phyloP scores from a whole-genome alignment of 2,113 vertebrate species.

The Indicator indicator region DNA sequence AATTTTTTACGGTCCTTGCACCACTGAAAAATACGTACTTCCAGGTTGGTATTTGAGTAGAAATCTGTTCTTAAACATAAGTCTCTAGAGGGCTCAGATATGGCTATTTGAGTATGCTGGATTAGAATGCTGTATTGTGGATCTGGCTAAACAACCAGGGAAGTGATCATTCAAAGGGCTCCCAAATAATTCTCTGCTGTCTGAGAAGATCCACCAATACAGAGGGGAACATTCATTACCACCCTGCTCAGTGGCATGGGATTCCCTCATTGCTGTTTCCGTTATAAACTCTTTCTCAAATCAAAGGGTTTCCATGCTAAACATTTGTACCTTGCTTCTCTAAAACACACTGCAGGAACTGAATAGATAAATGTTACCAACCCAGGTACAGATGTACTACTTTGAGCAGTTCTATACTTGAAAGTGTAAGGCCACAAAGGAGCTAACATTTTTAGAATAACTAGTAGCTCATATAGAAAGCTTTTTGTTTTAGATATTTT shows the following conservation, averaged over 20 bases:
- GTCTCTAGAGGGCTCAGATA: background rate
- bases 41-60: background rate
- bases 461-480: background rate
- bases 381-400: background rate
- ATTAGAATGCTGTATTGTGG: background rate
- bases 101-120: background rate
- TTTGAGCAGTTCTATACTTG: background rate
- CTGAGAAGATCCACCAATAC: background rate
- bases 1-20: background rate
- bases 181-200: background rate
- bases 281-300: background rate
- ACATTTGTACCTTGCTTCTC: background rate
- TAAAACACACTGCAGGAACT: background rate
- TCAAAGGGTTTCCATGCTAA: background rate
- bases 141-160: background rate
- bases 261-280: background rate
- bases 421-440: background rate
- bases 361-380: background rate
- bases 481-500: background rate
- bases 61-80: slow-evolving; percentile 27
- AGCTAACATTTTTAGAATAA: background rate
- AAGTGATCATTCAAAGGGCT: background rate
- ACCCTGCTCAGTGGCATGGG: fast-evolving
- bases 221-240: background rate
- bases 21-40: slow-evolving; percentile 26